Percentiles rank a stretch among this genome's conserved stretches.
Conservation (phyloP, 2,113 vertebrate genomes). For the rabbit (Oryctolagus cuniculus) region DNA sequence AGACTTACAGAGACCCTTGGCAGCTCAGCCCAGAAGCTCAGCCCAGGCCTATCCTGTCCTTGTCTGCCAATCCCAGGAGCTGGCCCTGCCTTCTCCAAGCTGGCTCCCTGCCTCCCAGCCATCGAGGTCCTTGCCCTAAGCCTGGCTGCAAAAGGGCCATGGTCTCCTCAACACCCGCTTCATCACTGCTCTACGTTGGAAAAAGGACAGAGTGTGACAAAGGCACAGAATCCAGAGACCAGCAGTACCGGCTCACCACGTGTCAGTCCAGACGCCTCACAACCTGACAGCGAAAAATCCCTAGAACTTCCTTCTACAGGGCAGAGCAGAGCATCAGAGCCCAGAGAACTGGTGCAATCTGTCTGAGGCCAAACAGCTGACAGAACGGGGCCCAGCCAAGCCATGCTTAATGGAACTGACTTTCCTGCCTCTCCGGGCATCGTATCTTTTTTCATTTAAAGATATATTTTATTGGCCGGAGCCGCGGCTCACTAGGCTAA, state of each 20-base stretch:
- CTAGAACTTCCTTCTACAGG: background rate
- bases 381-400: background rate
- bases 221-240: background rate
- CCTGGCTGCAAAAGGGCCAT: background rate
- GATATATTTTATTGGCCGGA: no score
- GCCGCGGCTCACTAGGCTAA: no score
- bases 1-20: background rate
- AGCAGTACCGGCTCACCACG: background rate
- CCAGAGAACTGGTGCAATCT: conserved; percentile 31
- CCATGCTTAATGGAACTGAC: background rate
- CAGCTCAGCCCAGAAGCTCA: background rate
- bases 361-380: background rate
- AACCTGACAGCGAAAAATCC: background rate
- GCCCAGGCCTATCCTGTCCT: background rate
- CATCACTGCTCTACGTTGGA: background rate
- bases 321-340: conserved; percentile 7
- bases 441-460: no score
- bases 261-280: background rate
- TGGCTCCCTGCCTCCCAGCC: background rate
- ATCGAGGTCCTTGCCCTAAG: background rate
- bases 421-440: background rate
- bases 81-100: background rate
- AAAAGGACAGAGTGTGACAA: background rate
- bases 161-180: background rate
- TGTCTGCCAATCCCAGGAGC: background rate